Base-by-base conservation (phyloP, 2,888 invertebrate genomes). In the Ferrisia virgata region DNA sequence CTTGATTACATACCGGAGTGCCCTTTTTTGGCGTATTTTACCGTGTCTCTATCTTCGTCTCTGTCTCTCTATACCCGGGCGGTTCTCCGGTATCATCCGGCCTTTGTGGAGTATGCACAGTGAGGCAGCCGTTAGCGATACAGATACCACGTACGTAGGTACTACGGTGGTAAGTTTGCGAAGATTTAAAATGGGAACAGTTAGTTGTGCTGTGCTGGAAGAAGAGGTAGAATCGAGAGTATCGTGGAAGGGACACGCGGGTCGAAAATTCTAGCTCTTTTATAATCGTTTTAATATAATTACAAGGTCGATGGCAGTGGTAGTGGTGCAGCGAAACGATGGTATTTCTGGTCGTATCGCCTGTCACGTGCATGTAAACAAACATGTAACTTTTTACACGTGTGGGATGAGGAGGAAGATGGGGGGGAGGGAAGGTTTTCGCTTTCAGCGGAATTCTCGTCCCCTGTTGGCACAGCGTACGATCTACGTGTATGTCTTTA, bases 341-440 rank as follows among this genome's bases (percentile, higher is more conserved):
- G 36, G 36, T 31, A 81, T 81, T 81, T 43, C 81, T 81, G 3
- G 39, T 69, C 72, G 25, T 83, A 39, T 43, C 72, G 72, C 83
- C 76, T 83, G 83, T 83, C 83, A 83, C 83, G 83, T 83, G 83
- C 83, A 83, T 72, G 40, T 83, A 76, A 76, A 83, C 76, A 83
- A 83, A 83, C 83, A 43, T 43, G 43, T 64, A 69, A 39, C 33
- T 18, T 25, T 36, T 15, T 78, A 40, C 25, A 18, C 3, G 13
- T 8, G 69, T 11, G 22, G 11, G 39, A 6, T 39, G 1, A 18
- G 9, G 31, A 9, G 2, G 53, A 18, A 22, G 53, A 22, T n/a
- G 18, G 1, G 53, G 53, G 13, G 8, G 22, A 53, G 53, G 53
- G 53, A 22, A 28, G 2, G 64, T 31, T 47, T n/a, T 79, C 79